These are phyloP conservation scores for Therioaphis trifolii DNA, from an alignment of 2,888 invertebrate species.

Conservation along the genomic window DNA sequence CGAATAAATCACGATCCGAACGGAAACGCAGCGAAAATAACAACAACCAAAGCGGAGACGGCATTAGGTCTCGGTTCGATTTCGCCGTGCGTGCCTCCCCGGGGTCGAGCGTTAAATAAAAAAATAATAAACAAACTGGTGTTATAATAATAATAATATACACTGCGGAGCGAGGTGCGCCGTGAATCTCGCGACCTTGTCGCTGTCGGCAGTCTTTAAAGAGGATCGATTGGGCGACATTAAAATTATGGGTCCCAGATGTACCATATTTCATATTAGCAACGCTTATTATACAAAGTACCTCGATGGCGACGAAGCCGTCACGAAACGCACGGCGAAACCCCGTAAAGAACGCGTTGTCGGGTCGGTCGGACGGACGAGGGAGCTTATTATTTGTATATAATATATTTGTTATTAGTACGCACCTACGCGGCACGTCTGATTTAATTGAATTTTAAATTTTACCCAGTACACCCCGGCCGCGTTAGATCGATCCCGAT, in stretches of 20 bases:
- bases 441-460: too few species aligned
- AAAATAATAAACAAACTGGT: too few species aligned
- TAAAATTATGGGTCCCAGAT: constrained; percentile 51
- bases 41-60: neutral
- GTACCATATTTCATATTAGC: constrained; percentile 34
- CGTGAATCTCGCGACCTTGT: neutral
- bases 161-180: too few species aligned
- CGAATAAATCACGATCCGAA: neutral
- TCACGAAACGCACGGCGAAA: constrained; percentile 9
- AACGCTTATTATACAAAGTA: constrained; percentile 46
- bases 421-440: too few species aligned
- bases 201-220: constrained; percentile 29
- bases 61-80: neutral
- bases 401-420: too few species aligned
- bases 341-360: neutral
- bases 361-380: neutral
- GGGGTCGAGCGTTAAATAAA: too few species aligned
- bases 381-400: too few species aligned
- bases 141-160: too few species aligned
- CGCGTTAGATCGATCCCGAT: too few species aligned
- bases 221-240: constrained; percentile 39
- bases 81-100: too few species aligned
- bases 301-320: neutral
- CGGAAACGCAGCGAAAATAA: neutral
- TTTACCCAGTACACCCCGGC: too few species aligned